These are phyloP conservation scores for Cryptophagus acutangulus DNA, from an alignment of 2,888 invertebrate genomes.

Conservation along the genomic window DNA sequence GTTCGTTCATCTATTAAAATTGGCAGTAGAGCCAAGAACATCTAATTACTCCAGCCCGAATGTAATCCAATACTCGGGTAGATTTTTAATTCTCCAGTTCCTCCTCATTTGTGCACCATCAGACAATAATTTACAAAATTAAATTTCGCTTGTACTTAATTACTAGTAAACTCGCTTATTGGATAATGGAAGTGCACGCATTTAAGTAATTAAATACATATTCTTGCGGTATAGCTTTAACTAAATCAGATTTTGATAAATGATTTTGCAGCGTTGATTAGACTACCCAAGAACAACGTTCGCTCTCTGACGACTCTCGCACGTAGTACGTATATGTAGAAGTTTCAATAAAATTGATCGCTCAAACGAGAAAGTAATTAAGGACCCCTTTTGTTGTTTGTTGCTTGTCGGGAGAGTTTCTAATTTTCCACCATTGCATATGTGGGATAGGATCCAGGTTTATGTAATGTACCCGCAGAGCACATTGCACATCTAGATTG, in stretches of 20 bases:
- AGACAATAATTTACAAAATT: too few species aligned
- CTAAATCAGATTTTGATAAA: conserved; percentile 29
- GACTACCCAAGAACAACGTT: conserved; percentile 1
- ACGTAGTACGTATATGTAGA: conserved; percentile 17
- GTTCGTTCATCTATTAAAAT: too few species aligned
- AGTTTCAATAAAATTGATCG: conserved; percentile 29
- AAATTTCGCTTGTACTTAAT: too few species aligned
- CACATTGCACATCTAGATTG: conserved; percentile 1
- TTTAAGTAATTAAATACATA: conserved; percentile 27
- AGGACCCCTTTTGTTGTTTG: conserved; percentile 21
- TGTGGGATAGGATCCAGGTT: not conserved
- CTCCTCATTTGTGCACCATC: too few species aligned
- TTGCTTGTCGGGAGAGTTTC: conserved; percentile 2
- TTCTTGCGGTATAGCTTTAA: conserved; percentile 21
- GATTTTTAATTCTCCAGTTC: too few species aligned
- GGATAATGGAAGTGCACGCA: conserved; percentile 17
- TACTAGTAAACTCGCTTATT: too few species aligned
- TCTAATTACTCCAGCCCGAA: too few species aligned
- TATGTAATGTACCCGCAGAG: not conserved
- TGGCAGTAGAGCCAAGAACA: too few species aligned
- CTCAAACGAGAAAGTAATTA: conserved; percentile 27
- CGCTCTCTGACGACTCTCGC: not conserved
- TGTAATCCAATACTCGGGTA: too few species aligned
- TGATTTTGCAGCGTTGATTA: conserved; percentile 21
- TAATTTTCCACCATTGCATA: not conserved